Evolutionary conservation across 2,888 invertebrate species (phyloP).

Genomic region (Formica aserva): DNA sequence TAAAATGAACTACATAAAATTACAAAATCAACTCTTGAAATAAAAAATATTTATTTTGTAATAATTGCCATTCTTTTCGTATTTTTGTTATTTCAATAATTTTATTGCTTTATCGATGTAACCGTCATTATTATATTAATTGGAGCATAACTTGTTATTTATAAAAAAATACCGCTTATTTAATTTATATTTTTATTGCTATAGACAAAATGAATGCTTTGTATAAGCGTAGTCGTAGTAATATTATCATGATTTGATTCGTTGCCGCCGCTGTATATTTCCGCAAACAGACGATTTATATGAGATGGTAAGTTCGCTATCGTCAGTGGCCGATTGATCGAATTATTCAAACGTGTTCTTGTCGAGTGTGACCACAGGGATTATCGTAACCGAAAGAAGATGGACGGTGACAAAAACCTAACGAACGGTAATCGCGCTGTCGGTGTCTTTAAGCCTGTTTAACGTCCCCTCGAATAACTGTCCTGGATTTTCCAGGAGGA

Average conservation of each 20-base stretch:
- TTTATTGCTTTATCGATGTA: background rate
- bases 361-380: constrained; percentile 9
- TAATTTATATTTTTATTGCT: constrained; percentile 1
- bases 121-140: background rate
- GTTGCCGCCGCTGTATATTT: constrained; percentile 40
- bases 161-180: background rate
- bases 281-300: constrained; percentile 49
- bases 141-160: background rate
- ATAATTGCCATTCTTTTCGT: background rate
- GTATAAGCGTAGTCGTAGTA: background rate
- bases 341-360: constrained; percentile 61
- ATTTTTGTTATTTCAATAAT: background rate
- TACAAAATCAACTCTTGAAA: background rate
- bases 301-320: constrained; percentile 41
- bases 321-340: constrained; percentile 66
- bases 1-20: background rate
- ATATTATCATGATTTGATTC: constrained; percentile 31
- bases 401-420: background rate
- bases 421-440: constrained; percentile 2
- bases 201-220: background rate
- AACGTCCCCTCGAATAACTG: constrained; percentile 57
- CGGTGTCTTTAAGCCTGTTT: background rate
- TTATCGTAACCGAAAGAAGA: background rate
- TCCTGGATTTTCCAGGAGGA: constrained; percentile 64
- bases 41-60: background rate